Percentiles rank a stretch among this genome's conserved stretches.
Conservation (phyloP, 37 sponge, comb jelly and placozoan genomes). For the Geodia barretti region DNA sequence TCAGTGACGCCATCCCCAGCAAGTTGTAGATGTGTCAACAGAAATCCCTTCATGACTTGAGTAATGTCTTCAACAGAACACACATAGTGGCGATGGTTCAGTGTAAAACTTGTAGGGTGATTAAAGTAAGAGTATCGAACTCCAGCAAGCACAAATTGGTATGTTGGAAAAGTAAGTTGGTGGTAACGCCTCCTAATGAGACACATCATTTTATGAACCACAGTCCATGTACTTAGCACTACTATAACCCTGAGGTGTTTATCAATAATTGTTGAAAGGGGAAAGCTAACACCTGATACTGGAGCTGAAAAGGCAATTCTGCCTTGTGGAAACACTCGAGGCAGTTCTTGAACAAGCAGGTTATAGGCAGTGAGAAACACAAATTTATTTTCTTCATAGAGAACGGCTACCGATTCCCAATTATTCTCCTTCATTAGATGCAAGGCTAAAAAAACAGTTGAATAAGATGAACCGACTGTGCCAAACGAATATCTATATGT, state of each 20-base stretch:
- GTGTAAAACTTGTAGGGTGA: background rate
- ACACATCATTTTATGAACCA: background rate
- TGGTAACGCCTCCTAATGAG: background rate
- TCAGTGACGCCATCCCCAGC: background rate
- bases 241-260: background rate
- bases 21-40: background rate
- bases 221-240: background rate
- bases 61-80: background rate
- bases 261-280: background rate
- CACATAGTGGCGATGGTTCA: background rate
- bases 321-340: background rate
- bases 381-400: conserved; percentile 3
- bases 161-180: background rate
- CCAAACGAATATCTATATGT: conserved; percentile 20
- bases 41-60: background rate
- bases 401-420: conserved; percentile 1
- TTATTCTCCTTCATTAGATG: background rate
- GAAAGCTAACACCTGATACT: background rate
- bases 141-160: background rate
- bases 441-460: background rate
- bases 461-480: conserved; percentile 7
- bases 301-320: background rate
- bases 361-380: background rate
- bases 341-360: background rate
- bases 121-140: background rate